phyloP scores from a whole-genome alignment of 2,113 vertebrate genomes.

The Mesitornis unicolor region DNA sequence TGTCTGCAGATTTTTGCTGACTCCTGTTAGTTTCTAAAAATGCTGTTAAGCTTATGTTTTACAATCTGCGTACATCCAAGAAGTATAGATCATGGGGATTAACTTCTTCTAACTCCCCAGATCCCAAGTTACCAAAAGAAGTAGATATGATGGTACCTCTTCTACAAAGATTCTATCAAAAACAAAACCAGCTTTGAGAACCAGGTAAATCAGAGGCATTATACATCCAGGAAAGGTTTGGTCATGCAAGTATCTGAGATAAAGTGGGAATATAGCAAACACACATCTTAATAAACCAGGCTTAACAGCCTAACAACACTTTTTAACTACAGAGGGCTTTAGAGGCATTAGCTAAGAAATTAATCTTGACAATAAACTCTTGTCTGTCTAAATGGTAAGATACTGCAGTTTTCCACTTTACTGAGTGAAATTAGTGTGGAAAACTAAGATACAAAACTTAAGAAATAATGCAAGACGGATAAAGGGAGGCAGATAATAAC shows the following conservation, averaged over 20 bases:
- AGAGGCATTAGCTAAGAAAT: conserved; percentile 19
- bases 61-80: conserved; percentile 34
- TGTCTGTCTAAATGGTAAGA: neutral
- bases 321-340: neutral
- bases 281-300: neutral
- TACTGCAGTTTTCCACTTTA: neutral
- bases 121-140: neutral
- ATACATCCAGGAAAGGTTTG: neutral
- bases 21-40: conserved; percentile 57
- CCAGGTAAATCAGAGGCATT: neutral
- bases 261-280: neutral
- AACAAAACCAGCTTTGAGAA: neutral
- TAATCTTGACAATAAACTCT: conserved; percentile 9
- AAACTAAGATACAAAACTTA: neutral
- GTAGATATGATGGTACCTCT: neutral
- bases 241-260: neutral
- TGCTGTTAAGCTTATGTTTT: conserved; percentile 38
- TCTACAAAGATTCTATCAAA: neutral
- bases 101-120: neutral
- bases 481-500: neutral
- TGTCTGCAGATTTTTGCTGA: conserved; percentile 50
- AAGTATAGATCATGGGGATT: neutral
- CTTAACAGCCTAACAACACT: neutral
- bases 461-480: neutral
- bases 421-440: neutral